These are phyloP conservation scores for Serinus canaria DNA, from an alignment of 2,113 vertebrate species.

Conservation along the genomic window DNA sequence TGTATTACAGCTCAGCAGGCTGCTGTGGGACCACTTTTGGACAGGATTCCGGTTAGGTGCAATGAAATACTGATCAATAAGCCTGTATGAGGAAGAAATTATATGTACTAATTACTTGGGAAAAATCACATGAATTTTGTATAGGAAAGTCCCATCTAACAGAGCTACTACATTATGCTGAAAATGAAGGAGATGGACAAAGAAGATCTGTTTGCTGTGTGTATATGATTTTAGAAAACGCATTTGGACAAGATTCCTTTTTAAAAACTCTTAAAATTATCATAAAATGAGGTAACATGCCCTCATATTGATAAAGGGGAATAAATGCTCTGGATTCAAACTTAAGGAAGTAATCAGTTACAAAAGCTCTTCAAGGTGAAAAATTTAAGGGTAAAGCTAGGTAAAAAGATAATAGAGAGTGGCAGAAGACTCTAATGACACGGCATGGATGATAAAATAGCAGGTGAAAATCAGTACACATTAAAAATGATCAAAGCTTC, in stretches of 20 bases:
- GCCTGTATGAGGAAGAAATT: neutral
- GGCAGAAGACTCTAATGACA: neutral
- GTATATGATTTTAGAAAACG: neutral
- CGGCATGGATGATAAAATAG: neutral
- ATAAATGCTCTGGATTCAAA: neutral
- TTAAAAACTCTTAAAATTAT: neutral
- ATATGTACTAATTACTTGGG: neutral
- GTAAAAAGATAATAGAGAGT: neutral
- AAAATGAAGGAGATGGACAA: neutral
- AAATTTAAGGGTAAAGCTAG: neutral
- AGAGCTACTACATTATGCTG: neutral
- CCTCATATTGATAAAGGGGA: neutral
- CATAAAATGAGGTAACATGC: neutral
- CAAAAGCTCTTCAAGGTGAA: neutral
- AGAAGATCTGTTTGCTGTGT: neutral
- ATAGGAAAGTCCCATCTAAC: neutral
- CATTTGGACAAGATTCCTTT: neutral
- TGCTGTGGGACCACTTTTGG: neutral
- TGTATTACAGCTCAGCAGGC: neutral
- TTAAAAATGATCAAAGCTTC: neutral
- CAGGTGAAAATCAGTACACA: neutral
- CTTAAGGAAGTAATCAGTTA: neutral
- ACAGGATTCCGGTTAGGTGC: neutral
- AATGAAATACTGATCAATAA: neutral
- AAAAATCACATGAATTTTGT: neutral